Base-by-base conservation (phyloP, 2,113 vertebrate genomes). In the Sprattus sprattus region DNA sequence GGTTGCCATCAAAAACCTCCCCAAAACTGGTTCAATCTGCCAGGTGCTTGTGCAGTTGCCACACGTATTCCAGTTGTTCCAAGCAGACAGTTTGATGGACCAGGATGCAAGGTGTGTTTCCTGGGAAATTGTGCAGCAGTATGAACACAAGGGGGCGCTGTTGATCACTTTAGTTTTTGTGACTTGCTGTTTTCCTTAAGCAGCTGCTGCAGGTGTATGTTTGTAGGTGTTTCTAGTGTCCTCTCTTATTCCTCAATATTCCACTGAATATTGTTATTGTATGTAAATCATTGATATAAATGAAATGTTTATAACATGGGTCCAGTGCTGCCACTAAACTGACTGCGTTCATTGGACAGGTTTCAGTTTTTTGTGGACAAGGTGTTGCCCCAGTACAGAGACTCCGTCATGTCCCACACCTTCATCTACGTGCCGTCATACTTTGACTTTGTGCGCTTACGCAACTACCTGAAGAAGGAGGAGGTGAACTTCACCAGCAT, bases 341-440 rank as follows among this genome's bases (percentile, higher is more conserved):
- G 71, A 78, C 32, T 78, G 13, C 28, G 39, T 28, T 50, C 13
- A 82, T 85, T 13, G 25, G 46, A 0, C 87, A 99, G 98, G 94
- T 99, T 99, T 92, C 94, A 95, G 90, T 98, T 97, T 91, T 99
- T 99, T 78, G 81, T 96, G 2, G 91, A 96, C 86, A 97, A 97
- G 92, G 95, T 99, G 57, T 90, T 99, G 87, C 97, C 97, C 0
- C 98, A 99, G 92, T 99, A 98, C 92, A 95, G 95, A 0, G 98
- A 99, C 45, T 97, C 98, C 0, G 93, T 99, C 75, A 99, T 99
- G 98, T 97, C 97, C 0, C 98, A 99, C 94, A 98, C 98, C 0
- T 94, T 99, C 84, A 91, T 99, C 90, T 99, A 97, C 1, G 84
- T 99, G 86, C 98, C 98, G 0, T 98, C 97, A 0, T 99, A 99